Evolutionary conservation across 2,113 vertebrate species (phyloP).

Genomic region (Melospiza melodia): DNA sequence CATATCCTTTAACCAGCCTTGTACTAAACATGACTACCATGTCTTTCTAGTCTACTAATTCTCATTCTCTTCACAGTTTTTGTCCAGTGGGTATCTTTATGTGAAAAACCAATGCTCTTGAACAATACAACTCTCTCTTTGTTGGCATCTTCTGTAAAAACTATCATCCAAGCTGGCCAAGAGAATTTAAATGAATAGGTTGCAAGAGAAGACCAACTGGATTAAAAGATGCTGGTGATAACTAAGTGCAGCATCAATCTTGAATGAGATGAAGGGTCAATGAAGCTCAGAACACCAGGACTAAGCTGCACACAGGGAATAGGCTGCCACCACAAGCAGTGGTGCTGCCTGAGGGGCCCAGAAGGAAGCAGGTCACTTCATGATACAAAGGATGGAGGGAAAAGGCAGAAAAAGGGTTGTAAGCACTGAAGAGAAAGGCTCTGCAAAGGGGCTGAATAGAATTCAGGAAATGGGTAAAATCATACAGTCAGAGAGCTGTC

Average conservation of each 20-base stretch:
- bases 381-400: neutral
- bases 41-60: no score
- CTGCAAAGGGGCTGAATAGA: neutral
- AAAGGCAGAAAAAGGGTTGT: neutral
- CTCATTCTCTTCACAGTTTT: neutral
- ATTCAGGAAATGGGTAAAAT: neutral
- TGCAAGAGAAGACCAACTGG: neutral
- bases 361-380: neutral
- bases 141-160: neutral
- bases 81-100: neutral
- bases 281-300: neutral
- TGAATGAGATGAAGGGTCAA: neutral
- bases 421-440: neutral
- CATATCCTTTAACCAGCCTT: no score
- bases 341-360: neutral
- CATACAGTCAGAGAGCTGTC: neutral
- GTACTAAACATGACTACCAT: no score
- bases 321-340: fast-evolving
- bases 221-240: neutral
- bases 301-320: neutral
- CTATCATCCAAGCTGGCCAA: neutral
- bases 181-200: neutral
- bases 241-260: neutral
- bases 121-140: neutral
- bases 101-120: neutral